Evolutionary conservation across 2,797 vertebrate genomes (phyloP).

Genomic region (Pagetopsis macropterus): DNA sequence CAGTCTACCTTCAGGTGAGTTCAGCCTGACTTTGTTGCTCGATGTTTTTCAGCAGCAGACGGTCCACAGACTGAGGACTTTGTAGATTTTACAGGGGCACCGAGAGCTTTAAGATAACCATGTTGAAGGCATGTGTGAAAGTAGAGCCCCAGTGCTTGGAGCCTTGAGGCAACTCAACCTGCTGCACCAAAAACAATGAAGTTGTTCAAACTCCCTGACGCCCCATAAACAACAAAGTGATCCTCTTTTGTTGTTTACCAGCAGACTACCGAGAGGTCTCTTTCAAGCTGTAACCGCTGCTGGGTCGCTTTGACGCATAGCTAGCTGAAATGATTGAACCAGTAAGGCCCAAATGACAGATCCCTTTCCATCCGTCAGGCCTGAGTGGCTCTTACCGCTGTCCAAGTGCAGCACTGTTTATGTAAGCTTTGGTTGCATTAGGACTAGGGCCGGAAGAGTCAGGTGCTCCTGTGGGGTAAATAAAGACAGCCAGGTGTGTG

Average conservation of each 20-base stretch:
- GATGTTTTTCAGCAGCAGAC: slow-evolving; percentile 35
- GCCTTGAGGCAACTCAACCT: slow-evolving; percentile 58
- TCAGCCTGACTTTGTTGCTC: slow-evolving; percentile 21
- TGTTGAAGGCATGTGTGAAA: slow-evolving; percentile 66
- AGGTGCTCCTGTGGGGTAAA: slow-evolving; percentile 60
- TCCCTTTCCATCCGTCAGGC: slow-evolving; percentile 52
- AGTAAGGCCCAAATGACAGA: slow-evolving; percentile 40
- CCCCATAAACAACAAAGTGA: slow-evolving; percentile 73
- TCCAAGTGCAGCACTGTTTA: slow-evolving; percentile 51
- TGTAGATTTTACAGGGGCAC: slow-evolving; percentile 47
- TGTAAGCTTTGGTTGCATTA: slow-evolving; percentile 37
- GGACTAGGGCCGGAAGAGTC: slow-evolving; percentile 37
- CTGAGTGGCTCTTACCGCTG: slow-evolving; percentile 37
- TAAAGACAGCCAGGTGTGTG: slow-evolving; percentile 80
- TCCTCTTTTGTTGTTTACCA: slow-evolving; percentile 69
- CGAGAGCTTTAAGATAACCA: slow-evolving; percentile 26
- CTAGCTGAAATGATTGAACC: slow-evolving; percentile 49
- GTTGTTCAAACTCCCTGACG: slow-evolving; percentile 61
- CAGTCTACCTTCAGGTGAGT: not conserved
- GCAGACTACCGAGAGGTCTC: slow-evolving; percentile 48
- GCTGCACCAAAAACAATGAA: slow-evolving; percentile 67
- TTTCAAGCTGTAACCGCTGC: slow-evolving; percentile 39
- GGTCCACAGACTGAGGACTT: slow-evolving; percentile 47
- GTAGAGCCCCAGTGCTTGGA: slow-evolving; percentile 25
- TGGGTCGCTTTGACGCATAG: slow-evolving; percentile 20